These are phyloP conservation scores for Gavia stellata DNA, from an alignment of 2,113 vertebrate genomes.

Conservation along the genomic window DNA sequence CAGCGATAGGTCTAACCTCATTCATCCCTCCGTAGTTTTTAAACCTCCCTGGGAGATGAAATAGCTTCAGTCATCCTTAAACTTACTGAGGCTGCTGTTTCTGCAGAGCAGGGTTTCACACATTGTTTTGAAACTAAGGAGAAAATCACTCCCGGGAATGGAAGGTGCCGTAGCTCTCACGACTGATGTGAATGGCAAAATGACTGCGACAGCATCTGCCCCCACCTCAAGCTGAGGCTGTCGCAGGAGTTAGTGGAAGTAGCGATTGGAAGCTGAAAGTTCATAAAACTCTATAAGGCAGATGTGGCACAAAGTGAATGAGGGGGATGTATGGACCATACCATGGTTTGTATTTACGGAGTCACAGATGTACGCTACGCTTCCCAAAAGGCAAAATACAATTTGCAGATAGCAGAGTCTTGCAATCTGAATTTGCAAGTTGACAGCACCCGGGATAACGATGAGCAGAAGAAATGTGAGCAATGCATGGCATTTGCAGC, in stretches of 20 bases:
- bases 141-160: neutral
- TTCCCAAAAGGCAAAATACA: neutral
- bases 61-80: constrained; percentile 60
- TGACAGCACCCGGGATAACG: neutral
- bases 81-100: constrained; percentile 13
- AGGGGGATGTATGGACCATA: rapidly evolving
- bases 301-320: neutral
- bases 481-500: rapidly evolving
- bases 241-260: neutral
- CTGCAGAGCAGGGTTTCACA: constrained; percentile 41
- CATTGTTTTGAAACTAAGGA: constrained; percentile 22
- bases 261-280: neutral
- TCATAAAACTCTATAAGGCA: neutral
- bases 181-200: neutral
- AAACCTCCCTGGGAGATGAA: constrained; percentile 41
- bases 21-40: constrained; percentile 53
- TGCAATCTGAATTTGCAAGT: neutral
- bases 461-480: neutral
- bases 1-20: constrained; percentile 56
- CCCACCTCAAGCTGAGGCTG: neutral
- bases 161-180: neutral
- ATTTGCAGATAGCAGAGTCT: neutral
- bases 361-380: rapidly evolving
- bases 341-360: neutral
- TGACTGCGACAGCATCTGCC: neutral